Conservation (phyloP, 2,797 vertebrate genomes). For the Adrianichthys oophorus region DNA sequence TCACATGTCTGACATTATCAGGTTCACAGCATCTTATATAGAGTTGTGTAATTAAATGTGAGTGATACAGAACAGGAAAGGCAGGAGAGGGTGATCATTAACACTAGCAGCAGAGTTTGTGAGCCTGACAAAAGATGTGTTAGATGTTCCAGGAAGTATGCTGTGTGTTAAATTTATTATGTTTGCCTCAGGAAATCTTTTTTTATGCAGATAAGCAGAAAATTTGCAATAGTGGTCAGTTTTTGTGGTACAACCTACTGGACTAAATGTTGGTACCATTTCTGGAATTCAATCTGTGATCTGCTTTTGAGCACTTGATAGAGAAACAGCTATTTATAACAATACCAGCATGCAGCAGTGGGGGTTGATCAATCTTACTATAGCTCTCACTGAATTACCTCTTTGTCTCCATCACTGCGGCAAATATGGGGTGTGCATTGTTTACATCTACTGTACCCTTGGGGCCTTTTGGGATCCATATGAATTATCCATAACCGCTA, state of each 20-base stretch:
- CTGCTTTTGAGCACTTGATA: constrained; percentile 64
- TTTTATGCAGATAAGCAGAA: neutral
- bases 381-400: constrained; percentile 46
- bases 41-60: constrained; percentile 49
- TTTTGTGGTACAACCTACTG: neutral
- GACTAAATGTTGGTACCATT: constrained; percentile 31
- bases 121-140: constrained; percentile 11
- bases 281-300: constrained; percentile 58
- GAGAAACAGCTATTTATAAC: constrained; percentile 55
- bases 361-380: constrained; percentile 66
- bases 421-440: constrained; percentile 65
- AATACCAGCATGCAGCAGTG: constrained; percentile 42
- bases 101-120: constrained; percentile 4
- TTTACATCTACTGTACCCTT: constrained; percentile 65
- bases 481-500: constrained; percentile 74
- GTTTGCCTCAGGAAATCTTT: constrained; percentile 3
- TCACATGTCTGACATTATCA: constrained; percentile 33
- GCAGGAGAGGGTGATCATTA: constrained; percentile 9
- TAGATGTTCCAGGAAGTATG: neutral
- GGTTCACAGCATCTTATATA: constrained; percentile 40
- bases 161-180: constrained; percentile 12
- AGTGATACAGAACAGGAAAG: constrained; percentile 42
- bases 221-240: neutral
- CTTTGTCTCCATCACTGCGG: constrained; percentile 50
- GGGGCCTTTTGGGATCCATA: constrained; percentile 60